Conservation (phyloP, 2,888 invertebrate genomes). For the Steinernema scapterisci region DNA sequence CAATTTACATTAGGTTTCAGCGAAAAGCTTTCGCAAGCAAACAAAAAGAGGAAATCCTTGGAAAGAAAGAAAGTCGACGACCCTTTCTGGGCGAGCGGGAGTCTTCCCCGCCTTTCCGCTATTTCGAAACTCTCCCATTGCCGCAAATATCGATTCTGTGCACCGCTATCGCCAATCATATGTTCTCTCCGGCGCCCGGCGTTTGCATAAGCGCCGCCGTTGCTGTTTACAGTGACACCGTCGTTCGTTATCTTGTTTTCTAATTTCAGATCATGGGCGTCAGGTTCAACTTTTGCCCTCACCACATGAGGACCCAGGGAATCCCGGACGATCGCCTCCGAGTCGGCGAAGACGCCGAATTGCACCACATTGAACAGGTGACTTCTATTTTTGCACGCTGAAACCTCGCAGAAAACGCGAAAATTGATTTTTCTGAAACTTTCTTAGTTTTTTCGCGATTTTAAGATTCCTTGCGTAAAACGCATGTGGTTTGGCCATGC, state of each 20-base stretch:
- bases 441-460: no score
- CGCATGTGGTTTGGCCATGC: no score
- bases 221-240: not conserved
- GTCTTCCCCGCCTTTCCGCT: no score
- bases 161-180: slow-evolving; percentile 11
- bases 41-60: not conserved
- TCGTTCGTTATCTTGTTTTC: not conserved
- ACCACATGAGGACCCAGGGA: slow-evolving; percentile 4
- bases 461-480: no score
- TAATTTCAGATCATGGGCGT: slow-evolving; percentile 6
- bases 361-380: slow-evolving; percentile 6
- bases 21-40: not conserved
- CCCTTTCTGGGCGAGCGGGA: not conserved
- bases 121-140: slow-evolving; percentile 7
- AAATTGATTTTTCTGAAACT: no score
- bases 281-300: not conserved
- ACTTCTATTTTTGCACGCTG: no score
- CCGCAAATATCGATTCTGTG: slow-evolving; percentile 10
- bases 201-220: slow-evolving; percentile 1
- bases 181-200: not conserved
- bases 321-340: slow-evolving; percentile 19
- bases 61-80: slow-evolving; percentile 12
- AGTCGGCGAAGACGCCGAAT: slow-evolving; percentile 13
- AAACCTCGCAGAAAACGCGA: no score
- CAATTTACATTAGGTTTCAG: no score